Evolutionary conservation across 2,113 vertebrate species (phyloP).

Genomic region (Myiopsitta monachus): DNA sequence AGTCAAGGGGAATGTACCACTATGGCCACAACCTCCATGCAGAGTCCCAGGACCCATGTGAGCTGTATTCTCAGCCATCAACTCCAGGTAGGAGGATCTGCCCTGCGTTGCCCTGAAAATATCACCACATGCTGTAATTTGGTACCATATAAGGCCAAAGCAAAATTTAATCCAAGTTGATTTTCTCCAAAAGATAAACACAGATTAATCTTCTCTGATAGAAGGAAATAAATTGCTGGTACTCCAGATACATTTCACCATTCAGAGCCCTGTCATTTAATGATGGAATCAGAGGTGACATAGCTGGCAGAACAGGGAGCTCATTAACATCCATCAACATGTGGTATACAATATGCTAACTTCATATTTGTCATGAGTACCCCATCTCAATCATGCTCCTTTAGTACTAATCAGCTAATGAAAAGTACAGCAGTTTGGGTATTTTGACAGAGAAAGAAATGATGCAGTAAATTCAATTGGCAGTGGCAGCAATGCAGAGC

Average conservation of each 20-base stretch:
- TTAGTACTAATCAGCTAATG: background rate
- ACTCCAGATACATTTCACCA: background rate
- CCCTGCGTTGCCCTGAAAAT: background rate
- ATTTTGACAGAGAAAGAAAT: background rate
- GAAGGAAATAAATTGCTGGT: background rate
- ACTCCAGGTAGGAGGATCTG: background rate
- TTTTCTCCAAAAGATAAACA: background rate
- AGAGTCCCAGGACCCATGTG: fast-evolving
- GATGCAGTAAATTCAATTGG: background rate
- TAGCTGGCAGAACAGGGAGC: background rate
- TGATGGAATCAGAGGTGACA: conserved; percentile 8
- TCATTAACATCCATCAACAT: background rate
- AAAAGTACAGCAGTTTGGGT: background rate
- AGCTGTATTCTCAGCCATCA: background rate
- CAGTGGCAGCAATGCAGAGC: background rate
- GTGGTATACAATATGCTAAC: background rate
- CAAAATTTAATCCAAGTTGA: background rate
- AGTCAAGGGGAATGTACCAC: background rate
- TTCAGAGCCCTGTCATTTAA: background rate
- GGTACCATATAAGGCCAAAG: background rate
- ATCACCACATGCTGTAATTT: background rate
- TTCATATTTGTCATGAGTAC: background rate
- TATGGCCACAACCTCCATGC: fast-evolving
- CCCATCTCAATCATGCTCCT: background rate
- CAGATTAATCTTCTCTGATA: background rate